phyloP scores from a whole-genome alignment of 2,888 invertebrate species.

The Schizotus pectinicornis region DNA sequence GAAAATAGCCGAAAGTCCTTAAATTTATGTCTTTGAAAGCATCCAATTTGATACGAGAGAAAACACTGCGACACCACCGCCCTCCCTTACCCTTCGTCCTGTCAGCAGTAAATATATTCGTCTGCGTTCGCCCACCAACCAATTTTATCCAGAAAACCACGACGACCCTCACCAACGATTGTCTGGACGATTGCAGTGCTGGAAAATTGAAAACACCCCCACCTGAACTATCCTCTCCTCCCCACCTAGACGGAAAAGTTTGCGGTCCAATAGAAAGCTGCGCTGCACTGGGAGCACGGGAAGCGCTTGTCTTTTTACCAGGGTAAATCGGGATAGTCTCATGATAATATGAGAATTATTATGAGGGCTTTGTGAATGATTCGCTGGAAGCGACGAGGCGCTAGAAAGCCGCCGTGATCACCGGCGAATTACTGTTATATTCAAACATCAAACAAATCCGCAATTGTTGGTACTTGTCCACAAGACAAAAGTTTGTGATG shows the following conservation, averaged over 20 bases:
- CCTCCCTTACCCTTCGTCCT: conserved; percentile 9
- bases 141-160: neutral
- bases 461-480: no score
- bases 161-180: neutral
- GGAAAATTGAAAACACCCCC: conserved; percentile 22
- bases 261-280: conserved; percentile 17
- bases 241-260: conserved; percentile 22
- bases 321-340: conserved; percentile 9
- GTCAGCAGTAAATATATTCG: conserved; percentile 23
- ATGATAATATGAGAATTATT: conserved; percentile 2
- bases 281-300: neutral
- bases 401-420: no score
- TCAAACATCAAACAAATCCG: no score
- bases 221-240: conserved; percentile 9
- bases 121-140: conserved; percentile 14
- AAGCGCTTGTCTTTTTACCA: conserved; percentile 5
- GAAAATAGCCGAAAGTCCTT: conserved; percentile 11
- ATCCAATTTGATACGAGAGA: conserved; percentile 13
- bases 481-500: no score
- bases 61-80: conserved; percentile 2
- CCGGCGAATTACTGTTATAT: no score
- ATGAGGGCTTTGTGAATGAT: neutral
- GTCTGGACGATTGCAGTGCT: conserved; percentile 5
- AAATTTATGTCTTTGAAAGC: conserved; percentile 13
- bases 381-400: neutral